These are phyloP conservation scores for Irena cyanogastra DNA, from an alignment of 2,113 vertebrate genomes.

Conservation along the genomic window DNA sequence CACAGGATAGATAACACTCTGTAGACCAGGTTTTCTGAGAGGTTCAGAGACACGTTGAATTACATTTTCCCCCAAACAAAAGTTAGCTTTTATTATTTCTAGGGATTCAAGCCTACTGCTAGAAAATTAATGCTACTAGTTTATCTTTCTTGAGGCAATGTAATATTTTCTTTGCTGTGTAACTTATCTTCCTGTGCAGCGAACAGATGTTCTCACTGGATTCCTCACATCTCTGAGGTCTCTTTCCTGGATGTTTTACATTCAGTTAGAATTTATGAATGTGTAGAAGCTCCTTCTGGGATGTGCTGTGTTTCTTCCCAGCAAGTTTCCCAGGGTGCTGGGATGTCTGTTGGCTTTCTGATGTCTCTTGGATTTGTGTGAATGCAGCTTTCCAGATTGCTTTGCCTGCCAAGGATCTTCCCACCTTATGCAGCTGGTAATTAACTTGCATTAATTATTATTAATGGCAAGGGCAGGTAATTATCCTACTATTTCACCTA, in stretches of 20 bases:
- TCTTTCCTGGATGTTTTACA: constrained; percentile 50
- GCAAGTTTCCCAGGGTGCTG: neutral
- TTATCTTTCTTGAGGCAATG: constrained; percentile 31
- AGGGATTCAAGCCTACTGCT: neutral
- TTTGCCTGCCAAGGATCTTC: neutral
- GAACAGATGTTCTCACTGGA: constrained; percentile 51
- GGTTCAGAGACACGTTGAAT: neutral
- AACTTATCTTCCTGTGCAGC: neutral
- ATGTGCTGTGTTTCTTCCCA: constrained; percentile 34
- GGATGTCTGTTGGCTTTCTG: neutral
- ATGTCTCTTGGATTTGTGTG: neutral
- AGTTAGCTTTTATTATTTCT: neutral
- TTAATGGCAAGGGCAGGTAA: neutral
- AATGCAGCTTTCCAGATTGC: neutral
- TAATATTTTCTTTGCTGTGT: constrained; percentile 53
- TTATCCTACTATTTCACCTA: neutral
- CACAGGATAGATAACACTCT: neutral
- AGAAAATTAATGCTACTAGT: neutral
- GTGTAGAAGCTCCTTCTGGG: constrained; percentile 46
- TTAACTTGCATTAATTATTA: neutral
- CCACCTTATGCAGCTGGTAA: neutral
- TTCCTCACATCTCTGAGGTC: constrained; percentile 52
- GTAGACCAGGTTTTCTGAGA: neutral
- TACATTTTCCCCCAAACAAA: neutral
- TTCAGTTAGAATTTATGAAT: constrained; percentile 55